Evolutionary conservation across 2,888 invertebrate genomes (phyloP), one percentile per base, ranked within the genome.

Genomic region (Octonoba sinensis): DNA sequence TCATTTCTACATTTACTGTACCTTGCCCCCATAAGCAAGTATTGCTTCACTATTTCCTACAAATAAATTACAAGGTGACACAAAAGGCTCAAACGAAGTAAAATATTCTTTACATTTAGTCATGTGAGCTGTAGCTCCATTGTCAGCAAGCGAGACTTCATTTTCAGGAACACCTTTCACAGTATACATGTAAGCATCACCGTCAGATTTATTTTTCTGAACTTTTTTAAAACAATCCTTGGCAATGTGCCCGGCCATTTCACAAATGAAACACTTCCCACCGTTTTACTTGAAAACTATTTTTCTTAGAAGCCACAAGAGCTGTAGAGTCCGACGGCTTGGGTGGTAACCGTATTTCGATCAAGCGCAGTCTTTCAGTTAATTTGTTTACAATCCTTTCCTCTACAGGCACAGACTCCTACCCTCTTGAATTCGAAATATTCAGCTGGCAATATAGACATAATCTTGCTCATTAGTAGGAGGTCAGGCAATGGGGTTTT

Each of bases 401-500:
- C 20, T 60, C 51, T 6, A 62, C n/a, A 13, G 49, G 36, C 15
- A 72, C 44, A 27, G 62, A 72, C 49, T 72, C 62, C 51, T 62
- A 51, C 47, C 24, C 72, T 64, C 13, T 72, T 72, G n/a, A 24
- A 64, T 22, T 62, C 72, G 22, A 72, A 62, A 27, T 72, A 72
- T 62, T 72, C 62, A 20, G 49, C 11, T 12, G 54, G 44, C 13
- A 59, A 24, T 3, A 49, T 70, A 11, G 57, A 70, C 70, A 70
- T 70, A n/a, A 70, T 70, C 44, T 57, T 22, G 20, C 57, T 57
- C 47, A 47, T 47, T 15, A 47, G 11, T 18, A 54, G 54, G 3
- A 54, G 16, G 16, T 54, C 54, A 16, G 11, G 54, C 16, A 54
- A 18, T 18, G 8, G 15, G 15, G 18, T 47, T 47, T 59, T 57